phyloP scores from a whole-genome alignment of 2,797 vertebrate genomes.

The Sebastes hubbsi region DNA sequence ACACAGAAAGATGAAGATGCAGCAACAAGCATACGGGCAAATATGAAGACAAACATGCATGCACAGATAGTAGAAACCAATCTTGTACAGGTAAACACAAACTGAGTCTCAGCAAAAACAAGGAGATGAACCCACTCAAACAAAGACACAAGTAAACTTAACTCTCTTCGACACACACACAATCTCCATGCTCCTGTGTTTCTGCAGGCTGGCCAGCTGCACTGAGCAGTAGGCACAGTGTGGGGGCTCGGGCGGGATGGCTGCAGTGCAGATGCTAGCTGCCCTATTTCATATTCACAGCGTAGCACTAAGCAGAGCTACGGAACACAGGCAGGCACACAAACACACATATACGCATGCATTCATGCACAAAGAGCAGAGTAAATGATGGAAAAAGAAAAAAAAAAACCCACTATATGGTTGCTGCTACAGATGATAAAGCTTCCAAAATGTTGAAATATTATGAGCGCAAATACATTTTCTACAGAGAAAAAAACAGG shows the following conservation, averaged over 20 bases:
- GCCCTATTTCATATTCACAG: constrained; percentile 82
- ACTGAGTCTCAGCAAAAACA: constrained; percentile 1
- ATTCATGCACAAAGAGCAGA: constrained; percentile 16
- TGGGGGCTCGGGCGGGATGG: constrained; percentile 52
- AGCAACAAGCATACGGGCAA: neutral
- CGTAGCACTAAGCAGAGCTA: constrained; percentile 56
- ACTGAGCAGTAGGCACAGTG: constrained; percentile 41
- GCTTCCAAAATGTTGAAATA: neutral
- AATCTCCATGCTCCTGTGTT: neutral
- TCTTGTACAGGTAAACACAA: constrained; percentile 14
- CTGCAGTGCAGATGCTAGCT: constrained; percentile 81
- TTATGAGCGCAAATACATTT: neutral
- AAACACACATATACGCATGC: constrained; percentile 21
- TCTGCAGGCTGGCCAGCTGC: constrained; percentile 48
- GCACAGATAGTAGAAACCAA: neutral
- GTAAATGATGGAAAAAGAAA: constrained; percentile 11
- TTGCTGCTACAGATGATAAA: neutral
- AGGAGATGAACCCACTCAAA: constrained; percentile 21
- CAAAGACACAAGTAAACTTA: constrained; percentile 9
- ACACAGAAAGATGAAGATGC: neutral
- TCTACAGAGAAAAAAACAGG: neutral
- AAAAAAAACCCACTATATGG: neutral
- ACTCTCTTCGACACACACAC: neutral
- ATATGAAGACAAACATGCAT: neutral
- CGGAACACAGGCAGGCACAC: constrained; percentile 40